phyloP scores from a whole-genome alignment of 2,888 invertebrate genomes.

The Strigamia transsilvanica region DNA sequence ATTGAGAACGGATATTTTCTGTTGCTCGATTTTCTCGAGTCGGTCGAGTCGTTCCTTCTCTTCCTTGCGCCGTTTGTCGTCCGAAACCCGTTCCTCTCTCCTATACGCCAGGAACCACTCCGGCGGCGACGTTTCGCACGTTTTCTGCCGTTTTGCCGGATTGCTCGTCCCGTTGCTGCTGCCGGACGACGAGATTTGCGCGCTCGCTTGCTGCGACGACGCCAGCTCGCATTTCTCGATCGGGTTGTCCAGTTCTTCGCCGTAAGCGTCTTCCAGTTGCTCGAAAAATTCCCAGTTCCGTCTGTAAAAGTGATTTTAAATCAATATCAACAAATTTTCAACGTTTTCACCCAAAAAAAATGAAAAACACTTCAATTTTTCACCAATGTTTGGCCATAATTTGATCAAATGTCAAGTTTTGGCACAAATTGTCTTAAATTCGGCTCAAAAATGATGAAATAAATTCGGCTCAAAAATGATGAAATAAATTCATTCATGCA shows the following conservation, averaged over 20 bases:
- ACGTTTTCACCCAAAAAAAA: no score
- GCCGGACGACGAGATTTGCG: not conserved
- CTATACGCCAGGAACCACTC: not conserved
- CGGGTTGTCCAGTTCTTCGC: not conserved
- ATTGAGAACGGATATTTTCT: not conserved
- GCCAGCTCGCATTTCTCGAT: not conserved
- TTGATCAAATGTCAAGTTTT: no score
- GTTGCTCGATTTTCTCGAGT: conserved; percentile 1
- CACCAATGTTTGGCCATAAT: no score
- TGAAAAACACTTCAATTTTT: not conserved
- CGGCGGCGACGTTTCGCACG: not conserved
- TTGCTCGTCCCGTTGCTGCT: not conserved
- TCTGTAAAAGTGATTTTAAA: not conserved
- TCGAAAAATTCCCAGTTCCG: not conserved
- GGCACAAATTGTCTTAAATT: no score
- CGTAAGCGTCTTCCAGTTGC: not conserved
- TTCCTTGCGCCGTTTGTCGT: not conserved
- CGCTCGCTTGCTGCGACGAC: not conserved
- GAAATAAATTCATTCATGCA: no score
- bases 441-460: no score
- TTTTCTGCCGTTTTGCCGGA: not conserved
- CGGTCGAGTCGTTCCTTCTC: not conserved
- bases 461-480: no score
- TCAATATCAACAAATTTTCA: no score
- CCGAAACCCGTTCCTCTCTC: not conserved